phyloP scores from a whole-genome alignment of 2,113 vertebrate genomes.

The Thamnophis sirtalis region DNA sequence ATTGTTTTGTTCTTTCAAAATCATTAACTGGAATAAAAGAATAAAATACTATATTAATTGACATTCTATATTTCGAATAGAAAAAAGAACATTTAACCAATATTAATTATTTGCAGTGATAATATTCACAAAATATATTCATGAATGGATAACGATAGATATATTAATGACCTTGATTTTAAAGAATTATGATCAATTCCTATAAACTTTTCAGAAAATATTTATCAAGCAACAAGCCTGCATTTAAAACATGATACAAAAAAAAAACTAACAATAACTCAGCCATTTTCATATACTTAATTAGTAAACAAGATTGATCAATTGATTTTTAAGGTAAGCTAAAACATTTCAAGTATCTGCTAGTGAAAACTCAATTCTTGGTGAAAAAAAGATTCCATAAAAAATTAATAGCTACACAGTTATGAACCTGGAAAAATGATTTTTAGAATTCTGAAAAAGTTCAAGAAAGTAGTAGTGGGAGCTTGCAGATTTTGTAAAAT shows the following conservation, averaged over 20 bases:
- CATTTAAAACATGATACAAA: not conserved
- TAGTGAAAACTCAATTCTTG: not conserved
- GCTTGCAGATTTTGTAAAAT: not conserved
- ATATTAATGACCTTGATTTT: not conserved
- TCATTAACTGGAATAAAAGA: conserved; percentile 75
- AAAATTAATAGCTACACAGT: not conserved
- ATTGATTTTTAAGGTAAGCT: not conserved
- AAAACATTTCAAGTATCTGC: not conserved
- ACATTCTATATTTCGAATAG: conserved; percentile 7
- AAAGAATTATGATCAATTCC: not conserved
- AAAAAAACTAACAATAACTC: not conserved
- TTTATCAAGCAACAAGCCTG: not conserved
- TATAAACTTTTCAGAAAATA: not conserved
- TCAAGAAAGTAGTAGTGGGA: not conserved
- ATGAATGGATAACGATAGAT: not conserved
- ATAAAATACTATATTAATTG: conserved; percentile 35
- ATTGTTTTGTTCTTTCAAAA: conserved; percentile 88
- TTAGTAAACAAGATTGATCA: not conserved
- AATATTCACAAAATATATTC: not conserved
- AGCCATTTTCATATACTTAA: not conserved
- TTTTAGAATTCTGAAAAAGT: not conserved
- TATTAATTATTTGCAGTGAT: conserved; percentile 13
- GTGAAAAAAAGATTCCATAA: not conserved
- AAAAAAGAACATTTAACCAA: conserved; percentile 7
- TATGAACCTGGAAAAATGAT: not conserved